phyloP scores from a whole-genome alignment of 2,113 vertebrate genomes.

The Boleophthalmus pectinirostris region DNA sequence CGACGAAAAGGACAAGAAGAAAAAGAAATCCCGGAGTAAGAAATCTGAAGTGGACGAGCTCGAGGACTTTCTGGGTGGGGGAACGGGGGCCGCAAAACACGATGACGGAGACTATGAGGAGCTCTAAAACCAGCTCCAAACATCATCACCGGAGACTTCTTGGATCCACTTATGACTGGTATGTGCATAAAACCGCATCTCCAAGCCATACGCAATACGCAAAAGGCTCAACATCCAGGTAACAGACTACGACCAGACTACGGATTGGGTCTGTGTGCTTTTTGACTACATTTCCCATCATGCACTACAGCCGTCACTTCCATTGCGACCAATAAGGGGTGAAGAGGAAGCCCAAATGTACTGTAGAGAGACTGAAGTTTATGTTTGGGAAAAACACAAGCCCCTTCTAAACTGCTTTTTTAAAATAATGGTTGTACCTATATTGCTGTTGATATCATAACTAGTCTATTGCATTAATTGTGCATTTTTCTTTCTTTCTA shows the following conservation, averaged over 20 bases:
- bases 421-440: background rate
- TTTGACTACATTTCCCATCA: conserved; percentile 23
- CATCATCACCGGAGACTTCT: conserved; percentile 6
- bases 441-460: background rate
- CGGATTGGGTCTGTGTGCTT: conserved; percentile 16
- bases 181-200: conserved; percentile 56
- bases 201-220: conserved; percentile 64
- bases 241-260: background rate
- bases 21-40: conserved; percentile 78
- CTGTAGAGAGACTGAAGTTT: conserved; percentile 21
- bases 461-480: background rate
- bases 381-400: background rate
- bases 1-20: conserved; percentile 81
- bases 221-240: conserved; percentile 32
- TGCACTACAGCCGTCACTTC: conserved; percentile 46
- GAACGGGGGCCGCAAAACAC: conserved; percentile 55
- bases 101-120: conserved; percentile 94
- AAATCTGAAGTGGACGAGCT: conserved; percentile 85
- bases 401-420: conserved; percentile 14
- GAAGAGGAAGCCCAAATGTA: conserved; percentile 13
- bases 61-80: conserved; percentile 90
- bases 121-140: conserved; percentile 76
- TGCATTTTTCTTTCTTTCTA: too few relatives aligned
- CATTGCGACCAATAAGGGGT: conserved; percentile 35
- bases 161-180: conserved; percentile 32